Conservation (phyloP, 1,140 invertebrate species). For the Proctacanthus coquilletti region DNA sequence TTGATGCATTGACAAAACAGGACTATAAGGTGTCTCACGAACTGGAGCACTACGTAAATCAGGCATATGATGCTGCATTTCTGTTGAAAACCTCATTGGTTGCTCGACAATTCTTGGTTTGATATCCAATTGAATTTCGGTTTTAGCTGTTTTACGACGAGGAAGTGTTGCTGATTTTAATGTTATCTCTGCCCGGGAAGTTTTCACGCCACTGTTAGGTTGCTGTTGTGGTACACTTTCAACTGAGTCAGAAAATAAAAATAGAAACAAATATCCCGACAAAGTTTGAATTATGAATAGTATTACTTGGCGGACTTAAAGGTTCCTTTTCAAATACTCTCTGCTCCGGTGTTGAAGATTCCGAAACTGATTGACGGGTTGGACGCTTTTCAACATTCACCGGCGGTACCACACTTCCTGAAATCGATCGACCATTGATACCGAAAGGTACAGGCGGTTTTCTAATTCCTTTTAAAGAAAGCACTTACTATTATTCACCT, state of each 20-base stretch:
- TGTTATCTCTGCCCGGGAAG: slow-evolving; percentile 42
- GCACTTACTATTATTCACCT: neutral
- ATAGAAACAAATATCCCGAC: neutral
- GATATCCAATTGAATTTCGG: slow-evolving; percentile 42
- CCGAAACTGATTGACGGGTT: slow-evolving; percentile 26
- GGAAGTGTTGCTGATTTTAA: slow-evolving; percentile 49
- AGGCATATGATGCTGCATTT: slow-evolving; percentile 29
- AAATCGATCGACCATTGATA: slow-evolving; percentile 30
- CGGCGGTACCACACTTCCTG: slow-evolving; percentile 16
- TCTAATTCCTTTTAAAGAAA: slow-evolving; percentile 13
- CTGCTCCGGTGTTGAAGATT: slow-evolving; percentile 28
- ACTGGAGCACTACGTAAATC: slow-evolving; percentile 28
- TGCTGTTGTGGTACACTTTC: slow-evolving; percentile 8
- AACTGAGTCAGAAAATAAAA: slow-evolving; percentile 1
- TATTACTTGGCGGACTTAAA: too few relatives aligned
- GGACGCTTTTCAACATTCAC: slow-evolving; percentile 7
- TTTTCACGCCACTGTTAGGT: slow-evolving; percentile 36
- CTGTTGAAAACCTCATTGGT: slow-evolving; percentile 26
- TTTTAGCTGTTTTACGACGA: slow-evolving; percentile 44
- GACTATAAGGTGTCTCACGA: slow-evolving; percentile 28
- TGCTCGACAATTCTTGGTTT: slow-evolving; percentile 23
- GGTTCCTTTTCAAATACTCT: slow-evolving; percentile 18
- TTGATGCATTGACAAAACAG: slow-evolving; percentile 19
- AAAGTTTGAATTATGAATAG: slow-evolving; percentile 2
- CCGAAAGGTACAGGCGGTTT: slow-evolving; percentile 44